A percentile compares a stretch with the other conserved stretches of the same genome.
Conservation (phyloP, 1,140 invertebrate genomes). For the Ruditapes philippinarum region DNA sequence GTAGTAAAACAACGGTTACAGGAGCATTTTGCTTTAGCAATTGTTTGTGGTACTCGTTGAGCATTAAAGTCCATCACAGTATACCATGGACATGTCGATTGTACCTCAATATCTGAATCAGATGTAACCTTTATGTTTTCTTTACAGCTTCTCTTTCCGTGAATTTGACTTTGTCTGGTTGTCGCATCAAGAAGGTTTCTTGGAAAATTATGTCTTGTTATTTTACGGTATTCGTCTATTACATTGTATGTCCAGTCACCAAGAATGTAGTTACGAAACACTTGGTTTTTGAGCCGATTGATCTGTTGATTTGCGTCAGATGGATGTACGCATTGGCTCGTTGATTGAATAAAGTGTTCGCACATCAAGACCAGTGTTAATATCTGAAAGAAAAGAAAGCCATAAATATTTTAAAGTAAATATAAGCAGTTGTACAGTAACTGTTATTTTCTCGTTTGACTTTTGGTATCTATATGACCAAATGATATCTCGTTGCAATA, state of each 20-base stretch:
- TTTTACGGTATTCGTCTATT: neutral
- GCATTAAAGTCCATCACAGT: neutral
- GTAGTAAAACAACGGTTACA: constrained; percentile 16
- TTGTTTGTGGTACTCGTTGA: neutral
- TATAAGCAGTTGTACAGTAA: too few relatives aligned
- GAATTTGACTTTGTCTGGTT: neutral
- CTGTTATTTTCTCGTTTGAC: too few relatives aligned
- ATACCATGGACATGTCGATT: constrained; percentile 52
- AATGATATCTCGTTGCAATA: too few relatives aligned
- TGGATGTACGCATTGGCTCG: neutral
- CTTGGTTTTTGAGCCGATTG: neutral
- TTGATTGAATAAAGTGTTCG: too few relatives aligned
- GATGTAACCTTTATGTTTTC: neutral
- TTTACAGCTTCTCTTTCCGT: neutral
- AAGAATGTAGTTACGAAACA: neutral
- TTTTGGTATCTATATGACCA: too few relatives aligned
- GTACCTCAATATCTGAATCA: neutral
- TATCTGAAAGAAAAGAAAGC: too few relatives aligned
- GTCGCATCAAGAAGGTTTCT: neutral
- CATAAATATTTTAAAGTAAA: too few relatives aligned
- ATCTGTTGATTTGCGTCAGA: neutral
- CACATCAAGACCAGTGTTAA: too few relatives aligned
- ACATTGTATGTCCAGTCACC: neutral
- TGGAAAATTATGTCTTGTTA: too few relatives aligned
- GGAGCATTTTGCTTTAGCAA: constrained; percentile 20